Percentiles rank a stretch among this genome's conserved stretches.
These are phyloP conservation scores for Phalacrocorax pelagicus DNA, from an alignment of 2,113 vertebrate species.

Conservation along the genomic window DNA sequence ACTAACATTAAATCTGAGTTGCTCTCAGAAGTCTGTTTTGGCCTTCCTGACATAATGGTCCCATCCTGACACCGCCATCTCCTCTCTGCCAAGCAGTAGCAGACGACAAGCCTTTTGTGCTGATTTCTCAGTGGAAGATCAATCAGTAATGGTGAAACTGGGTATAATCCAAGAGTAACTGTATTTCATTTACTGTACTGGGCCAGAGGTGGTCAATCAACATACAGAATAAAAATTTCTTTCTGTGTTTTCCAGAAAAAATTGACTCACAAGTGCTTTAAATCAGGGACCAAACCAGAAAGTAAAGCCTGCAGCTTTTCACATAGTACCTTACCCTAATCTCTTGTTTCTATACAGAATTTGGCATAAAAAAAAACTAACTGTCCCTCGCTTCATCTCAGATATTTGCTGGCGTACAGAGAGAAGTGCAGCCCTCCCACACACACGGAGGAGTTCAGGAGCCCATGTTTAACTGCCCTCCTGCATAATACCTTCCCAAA, in stretches of 20 bases:
- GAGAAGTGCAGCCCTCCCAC: background rate
- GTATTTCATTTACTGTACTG: slow-evolving; percentile 15
- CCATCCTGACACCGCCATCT: background rate
- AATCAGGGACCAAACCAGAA: background rate
- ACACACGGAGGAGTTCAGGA: background rate
- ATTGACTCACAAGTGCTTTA: background rate
- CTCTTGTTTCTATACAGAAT: background rate
- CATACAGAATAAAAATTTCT: slow-evolving; percentile 27
- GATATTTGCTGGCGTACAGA: background rate
- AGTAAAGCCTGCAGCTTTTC: background rate
- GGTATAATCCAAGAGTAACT: slow-evolving; percentile 30
- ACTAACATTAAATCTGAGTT: background rate
- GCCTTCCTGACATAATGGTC: background rate
- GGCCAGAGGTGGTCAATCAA: slow-evolving; percentile 50
- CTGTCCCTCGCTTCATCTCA: background rate
- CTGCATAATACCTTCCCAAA: background rate
- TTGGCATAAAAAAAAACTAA: background rate
- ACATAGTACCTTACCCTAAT: background rate
- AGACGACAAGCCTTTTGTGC: background rate
- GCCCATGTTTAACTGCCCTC: background rate
- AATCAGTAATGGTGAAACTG: slow-evolving; percentile 37
- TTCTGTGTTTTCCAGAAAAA: slow-evolving; percentile 19
- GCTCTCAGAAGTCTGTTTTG: background rate
- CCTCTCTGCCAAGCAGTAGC: slow-evolving; percentile 54
- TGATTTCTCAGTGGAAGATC: slow-evolving; percentile 43